A percentile compares a stretch with the other conserved stretches of the same genome.
Evolutionary conservation across 2,888 invertebrate genomes (phyloP).

Genomic region (Tinea semifulvella): DNA sequence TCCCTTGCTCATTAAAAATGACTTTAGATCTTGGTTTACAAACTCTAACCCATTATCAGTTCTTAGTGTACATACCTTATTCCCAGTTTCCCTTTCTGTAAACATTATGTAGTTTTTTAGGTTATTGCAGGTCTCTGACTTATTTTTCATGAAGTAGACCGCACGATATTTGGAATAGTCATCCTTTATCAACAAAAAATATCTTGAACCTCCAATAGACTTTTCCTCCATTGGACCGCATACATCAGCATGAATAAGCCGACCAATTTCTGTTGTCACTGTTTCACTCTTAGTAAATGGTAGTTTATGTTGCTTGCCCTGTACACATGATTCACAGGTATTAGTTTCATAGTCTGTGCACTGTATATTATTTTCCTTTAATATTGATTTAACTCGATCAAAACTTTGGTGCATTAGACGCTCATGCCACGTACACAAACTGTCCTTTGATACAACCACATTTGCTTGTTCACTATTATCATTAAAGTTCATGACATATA

Average conservation of each 20-base stretch:
- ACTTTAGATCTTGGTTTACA: background rate
- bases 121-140: background rate
- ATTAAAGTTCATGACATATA: no score
- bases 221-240: slow-evolving; percentile 17
- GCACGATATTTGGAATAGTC: slow-evolving; percentile 3
- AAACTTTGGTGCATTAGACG: no score
- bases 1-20: background rate
- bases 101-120: background rate
- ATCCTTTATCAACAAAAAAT: slow-evolving; percentile 12
- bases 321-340: slow-evolving; percentile 18
- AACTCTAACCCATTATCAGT: slow-evolving; percentile 3
- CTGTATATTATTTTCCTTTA: no score
- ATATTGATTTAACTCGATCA: no score
- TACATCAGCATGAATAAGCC: slow-evolving; percentile 16
- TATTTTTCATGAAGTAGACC: slow-evolving; percentile 1
- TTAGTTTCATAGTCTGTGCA: no score
- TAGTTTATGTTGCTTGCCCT: slow-evolving; percentile 17
- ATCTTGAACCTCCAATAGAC: background rate
- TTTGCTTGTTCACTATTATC: no score
- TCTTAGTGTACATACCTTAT: background rate
- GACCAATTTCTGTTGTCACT: slow-evolving; percentile 16
- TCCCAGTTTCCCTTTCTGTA: background rate
- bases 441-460: no score
- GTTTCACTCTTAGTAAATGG: slow-evolving; percentile 15
- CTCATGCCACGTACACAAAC: no score